Conservation (phyloP, 2,113 vertebrate species). For the Pygoscelis antarcticus region DNA sequence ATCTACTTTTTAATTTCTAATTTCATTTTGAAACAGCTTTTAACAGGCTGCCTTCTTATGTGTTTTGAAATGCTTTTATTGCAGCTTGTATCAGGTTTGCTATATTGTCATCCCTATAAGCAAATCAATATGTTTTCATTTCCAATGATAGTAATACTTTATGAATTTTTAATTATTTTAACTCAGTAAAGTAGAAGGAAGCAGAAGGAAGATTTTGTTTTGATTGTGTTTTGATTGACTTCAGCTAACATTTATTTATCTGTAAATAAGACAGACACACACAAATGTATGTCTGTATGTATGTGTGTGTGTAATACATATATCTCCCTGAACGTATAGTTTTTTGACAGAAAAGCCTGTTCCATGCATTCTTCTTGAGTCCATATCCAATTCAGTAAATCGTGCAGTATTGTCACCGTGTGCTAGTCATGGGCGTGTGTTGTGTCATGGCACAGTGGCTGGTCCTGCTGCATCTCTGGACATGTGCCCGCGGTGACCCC, state of each 20-base stretch:
- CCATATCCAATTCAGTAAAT: neutral
- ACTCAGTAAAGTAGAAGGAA: neutral
- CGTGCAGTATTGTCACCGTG: neutral
- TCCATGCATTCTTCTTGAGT: neutral
- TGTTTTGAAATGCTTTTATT: constrained; percentile 1
- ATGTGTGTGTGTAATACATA: neutral
- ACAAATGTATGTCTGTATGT: neutral
- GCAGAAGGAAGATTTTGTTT: neutral
- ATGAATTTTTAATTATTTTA: neutral
- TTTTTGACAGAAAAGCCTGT: neutral
- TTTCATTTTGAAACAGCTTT: neutral
- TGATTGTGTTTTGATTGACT: neutral
- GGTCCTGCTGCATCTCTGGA: neutral
- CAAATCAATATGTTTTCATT: constrained; percentile 9
- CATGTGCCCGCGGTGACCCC: rapidly evolving
- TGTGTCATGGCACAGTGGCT: neutral
- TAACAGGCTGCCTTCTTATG: neutral
- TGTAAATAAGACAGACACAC: neutral
- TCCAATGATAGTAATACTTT: neutral
- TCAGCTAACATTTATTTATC: neutral
- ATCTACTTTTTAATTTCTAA: neutral
- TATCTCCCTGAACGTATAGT: rapidly evolving
- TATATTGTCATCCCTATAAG: neutral
- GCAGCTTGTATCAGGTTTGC: neutral
- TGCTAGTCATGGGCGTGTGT: too few species aligned